Percentiles rank a stretch among this genome's conserved stretches.
phyloP scores from a whole-genome alignment of 2,797 vertebrate species.

The Halcyon leucocephala region DNA sequence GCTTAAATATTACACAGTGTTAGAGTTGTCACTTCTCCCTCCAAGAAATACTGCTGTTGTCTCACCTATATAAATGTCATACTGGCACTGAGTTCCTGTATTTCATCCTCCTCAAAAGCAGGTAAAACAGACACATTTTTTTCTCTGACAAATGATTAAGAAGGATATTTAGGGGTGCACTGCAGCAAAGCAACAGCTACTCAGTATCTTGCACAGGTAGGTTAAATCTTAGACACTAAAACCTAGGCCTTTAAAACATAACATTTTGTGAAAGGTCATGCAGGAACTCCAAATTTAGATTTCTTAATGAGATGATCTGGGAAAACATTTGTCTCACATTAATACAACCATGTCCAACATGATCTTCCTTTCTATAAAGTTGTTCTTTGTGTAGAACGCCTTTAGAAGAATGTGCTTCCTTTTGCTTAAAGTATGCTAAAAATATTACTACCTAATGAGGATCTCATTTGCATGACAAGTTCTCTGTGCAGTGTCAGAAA shows the following conservation, averaged over 20 bases:
- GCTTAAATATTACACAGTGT: neutral
- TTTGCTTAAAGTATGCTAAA: conserved; percentile 40
- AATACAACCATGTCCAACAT: neutral
- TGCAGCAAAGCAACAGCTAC: neutral
- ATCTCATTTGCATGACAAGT: conserved; percentile 62
- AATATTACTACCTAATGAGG: conserved; percentile 54
- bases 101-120: neutral
- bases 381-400: neutral
- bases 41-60: neutral
- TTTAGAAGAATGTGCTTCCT: neutral
- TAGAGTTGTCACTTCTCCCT: neutral
- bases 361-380: neutral
- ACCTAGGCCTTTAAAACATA: neutral
- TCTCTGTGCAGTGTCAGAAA: conserved; percentile 56
- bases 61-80: neutral
- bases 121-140: neutral
- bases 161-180: neutral
- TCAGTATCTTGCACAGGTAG: neutral
- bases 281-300: neutral
- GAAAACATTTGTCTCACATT: neutral
- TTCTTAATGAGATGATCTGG: neutral
- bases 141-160: neutral
- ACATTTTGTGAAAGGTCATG: neutral
- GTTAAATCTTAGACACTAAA: neutral
- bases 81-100: neutral